These are phyloP conservation scores for Neodiprion pinetum DNA, from an alignment of 1,140 invertebrate genomes.

Conservation along the genomic window DNA sequence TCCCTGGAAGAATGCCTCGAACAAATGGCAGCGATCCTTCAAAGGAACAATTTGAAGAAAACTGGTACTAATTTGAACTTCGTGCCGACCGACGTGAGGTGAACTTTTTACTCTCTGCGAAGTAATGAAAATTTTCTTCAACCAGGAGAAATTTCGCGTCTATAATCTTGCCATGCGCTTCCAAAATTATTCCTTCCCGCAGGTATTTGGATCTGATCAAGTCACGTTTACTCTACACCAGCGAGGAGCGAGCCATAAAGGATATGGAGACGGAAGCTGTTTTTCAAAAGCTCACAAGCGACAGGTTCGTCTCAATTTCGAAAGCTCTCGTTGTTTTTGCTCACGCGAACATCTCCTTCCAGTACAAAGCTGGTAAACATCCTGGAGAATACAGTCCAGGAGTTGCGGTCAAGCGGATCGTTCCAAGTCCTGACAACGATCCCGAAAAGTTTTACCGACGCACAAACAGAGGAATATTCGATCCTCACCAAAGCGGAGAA, in stretches of 20 bases:
- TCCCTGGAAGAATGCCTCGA: not conserved
- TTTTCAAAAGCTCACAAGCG: constrained; percentile 13
- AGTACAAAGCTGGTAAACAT: constrained; percentile 44
- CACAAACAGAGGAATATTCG: not conserved
- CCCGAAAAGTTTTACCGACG: not conserved
- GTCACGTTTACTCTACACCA: not conserved
- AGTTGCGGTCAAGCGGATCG: constrained; percentile 38
- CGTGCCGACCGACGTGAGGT: not conserved
- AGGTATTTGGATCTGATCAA: constrained; percentile 3
- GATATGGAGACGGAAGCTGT: constrained; percentile 10
- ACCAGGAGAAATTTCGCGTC: not conserved
- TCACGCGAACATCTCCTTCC: constrained; percentile 19
- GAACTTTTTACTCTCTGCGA: not conserved
- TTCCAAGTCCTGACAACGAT: constrained; percentile 17
- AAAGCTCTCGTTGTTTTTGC: not conserved
- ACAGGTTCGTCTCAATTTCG: not conserved
- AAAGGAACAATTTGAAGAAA: not conserved
- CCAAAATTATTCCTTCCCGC: no score
- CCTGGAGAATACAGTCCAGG: constrained; percentile 40
- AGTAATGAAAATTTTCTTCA: no score
- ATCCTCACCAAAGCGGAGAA: not conserved
- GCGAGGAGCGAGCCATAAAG: not conserved
- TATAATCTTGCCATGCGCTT: no score
- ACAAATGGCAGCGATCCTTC: not conserved
- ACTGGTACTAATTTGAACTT: not conserved